These are phyloP conservation scores for Pogoniulus pusillus DNA, from an alignment of 2,797 vertebrate species.

Conservation along the genomic window DNA sequence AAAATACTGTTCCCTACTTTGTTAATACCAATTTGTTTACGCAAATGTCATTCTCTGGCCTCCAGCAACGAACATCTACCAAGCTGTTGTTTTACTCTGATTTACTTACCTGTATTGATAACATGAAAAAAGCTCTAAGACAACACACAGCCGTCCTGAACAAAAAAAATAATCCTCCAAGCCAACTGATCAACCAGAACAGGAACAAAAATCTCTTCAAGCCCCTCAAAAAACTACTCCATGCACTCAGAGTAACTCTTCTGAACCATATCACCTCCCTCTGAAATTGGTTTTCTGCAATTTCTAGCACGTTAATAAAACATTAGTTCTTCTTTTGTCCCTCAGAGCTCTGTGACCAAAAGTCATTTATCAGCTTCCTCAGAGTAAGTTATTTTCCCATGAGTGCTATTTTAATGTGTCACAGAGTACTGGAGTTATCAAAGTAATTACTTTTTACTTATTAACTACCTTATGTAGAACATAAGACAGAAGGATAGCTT, in stretches of 20 bases:
- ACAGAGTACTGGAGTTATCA: neutral
- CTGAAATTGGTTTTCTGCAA: neutral
- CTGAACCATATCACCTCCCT: neutral
- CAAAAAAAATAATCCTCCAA: neutral
- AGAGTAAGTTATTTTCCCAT: neutral
- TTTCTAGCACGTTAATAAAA: conserved; percentile 8
- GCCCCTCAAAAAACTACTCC: neutral
- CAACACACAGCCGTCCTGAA: neutral
- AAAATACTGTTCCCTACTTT: neutral
- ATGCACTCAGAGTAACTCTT: neutral
- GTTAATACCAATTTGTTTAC: neutral
- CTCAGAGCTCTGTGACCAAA: neutral
- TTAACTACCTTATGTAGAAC: neutral
- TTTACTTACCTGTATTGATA: neutral
- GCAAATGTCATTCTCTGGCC: neutral
- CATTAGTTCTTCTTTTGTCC: neutral
- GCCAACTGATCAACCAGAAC: neutral
- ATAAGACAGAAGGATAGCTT: neutral
- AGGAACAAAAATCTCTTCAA: neutral
- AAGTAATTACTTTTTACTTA: neutral
- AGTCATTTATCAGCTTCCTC: neutral
- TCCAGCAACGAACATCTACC: neutral
- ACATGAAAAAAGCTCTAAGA: neutral
- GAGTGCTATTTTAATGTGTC: neutral
- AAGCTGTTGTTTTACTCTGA: neutral